phyloP scores from a whole-genome alignment of 1,140 invertebrate species.

The Zaprionus ghesquierei region DNA sequence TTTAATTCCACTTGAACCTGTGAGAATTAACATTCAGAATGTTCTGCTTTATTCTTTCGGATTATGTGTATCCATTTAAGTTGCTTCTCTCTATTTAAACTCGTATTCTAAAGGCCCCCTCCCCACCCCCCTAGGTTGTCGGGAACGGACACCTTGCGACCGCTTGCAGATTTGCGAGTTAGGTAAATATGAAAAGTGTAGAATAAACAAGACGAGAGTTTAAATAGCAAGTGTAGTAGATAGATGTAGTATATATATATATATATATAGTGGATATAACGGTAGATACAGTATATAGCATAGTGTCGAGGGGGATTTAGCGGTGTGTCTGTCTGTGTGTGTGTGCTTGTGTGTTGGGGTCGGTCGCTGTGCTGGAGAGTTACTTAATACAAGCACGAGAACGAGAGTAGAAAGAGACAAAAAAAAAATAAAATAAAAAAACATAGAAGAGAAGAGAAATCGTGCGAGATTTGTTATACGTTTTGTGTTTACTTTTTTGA shows the following conservation, averaged over 20 bases:
- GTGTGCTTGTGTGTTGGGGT: not conserved
- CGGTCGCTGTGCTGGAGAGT: not conserved
- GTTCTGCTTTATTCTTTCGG: not conserved
- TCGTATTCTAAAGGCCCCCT: not conserved
- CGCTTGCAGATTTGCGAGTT: not conserved
- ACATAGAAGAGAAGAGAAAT: conserved; percentile 25
- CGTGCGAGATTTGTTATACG: conserved; percentile 47
- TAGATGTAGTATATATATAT: not conserved
- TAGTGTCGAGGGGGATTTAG: not conserved
- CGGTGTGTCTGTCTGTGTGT: not conserved
- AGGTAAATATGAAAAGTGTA: conserved; percentile 8
- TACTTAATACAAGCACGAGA: conserved; percentile 1
- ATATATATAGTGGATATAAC: not conserved
- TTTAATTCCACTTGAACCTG: not conserved
- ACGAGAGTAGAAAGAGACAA: conserved; percentile 11
- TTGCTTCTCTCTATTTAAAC: not conserved
- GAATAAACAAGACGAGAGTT: conserved; percentile 2
- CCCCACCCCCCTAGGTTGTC: not conserved
- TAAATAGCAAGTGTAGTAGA: not conserved
- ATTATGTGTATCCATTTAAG: not conserved
- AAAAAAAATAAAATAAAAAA: too few relatives aligned
- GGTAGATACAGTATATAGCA: conserved; percentile 1
- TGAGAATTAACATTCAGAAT: not conserved
- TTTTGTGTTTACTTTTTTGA: conserved; percentile 77
- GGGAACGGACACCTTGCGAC: not conserved